These are phyloP conservation scores for Natator depressus DNA, from an alignment of 2,113 vertebrate genomes.

Conservation along the genomic window DNA sequence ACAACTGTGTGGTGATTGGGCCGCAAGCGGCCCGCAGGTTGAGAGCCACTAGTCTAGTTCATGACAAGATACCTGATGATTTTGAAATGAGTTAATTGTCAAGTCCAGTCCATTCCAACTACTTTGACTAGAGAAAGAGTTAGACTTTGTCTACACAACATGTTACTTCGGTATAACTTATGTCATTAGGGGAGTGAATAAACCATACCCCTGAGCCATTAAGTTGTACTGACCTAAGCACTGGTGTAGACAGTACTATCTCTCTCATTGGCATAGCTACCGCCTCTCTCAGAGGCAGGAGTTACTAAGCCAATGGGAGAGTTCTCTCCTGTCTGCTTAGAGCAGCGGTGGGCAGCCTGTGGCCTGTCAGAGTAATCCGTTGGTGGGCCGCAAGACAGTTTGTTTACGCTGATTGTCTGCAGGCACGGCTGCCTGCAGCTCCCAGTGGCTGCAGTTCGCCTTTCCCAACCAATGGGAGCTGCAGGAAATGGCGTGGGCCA, in stretches of 20 bases:
- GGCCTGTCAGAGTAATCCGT: no score
- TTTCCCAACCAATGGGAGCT: no score
- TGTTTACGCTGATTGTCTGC: no score
- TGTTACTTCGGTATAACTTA: not conserved
- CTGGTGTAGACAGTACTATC: not conserved
- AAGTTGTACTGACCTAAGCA: not conserved
- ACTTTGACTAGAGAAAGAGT: slow-evolving; percentile 3
- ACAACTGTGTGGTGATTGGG: no score
- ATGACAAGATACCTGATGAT: not conserved
- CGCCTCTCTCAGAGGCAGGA: not conserved
- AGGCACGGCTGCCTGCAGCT: no score
- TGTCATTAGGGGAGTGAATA: not conserved
- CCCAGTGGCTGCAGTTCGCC: no score
- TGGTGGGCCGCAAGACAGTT: no score
- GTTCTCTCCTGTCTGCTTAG: not conserved
- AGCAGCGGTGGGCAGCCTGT: no score
- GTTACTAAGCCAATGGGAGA: not conserved
- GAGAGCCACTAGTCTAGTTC: not conserved
- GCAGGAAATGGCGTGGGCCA: no score
- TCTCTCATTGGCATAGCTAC: not conserved
- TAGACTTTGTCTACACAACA: not conserved
- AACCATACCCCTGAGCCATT: not conserved
- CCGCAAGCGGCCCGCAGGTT: no score
- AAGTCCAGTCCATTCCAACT: slow-evolving; percentile 17
- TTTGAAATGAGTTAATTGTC: slow-evolving; percentile 8